A percentile compares a stretch with the other conserved stretches of the same genome.
These are phyloP conservation scores for Andinoacara biseriatus DNA, from an alignment of 2,113 vertebrate species.

Conservation along the genomic window DNA sequence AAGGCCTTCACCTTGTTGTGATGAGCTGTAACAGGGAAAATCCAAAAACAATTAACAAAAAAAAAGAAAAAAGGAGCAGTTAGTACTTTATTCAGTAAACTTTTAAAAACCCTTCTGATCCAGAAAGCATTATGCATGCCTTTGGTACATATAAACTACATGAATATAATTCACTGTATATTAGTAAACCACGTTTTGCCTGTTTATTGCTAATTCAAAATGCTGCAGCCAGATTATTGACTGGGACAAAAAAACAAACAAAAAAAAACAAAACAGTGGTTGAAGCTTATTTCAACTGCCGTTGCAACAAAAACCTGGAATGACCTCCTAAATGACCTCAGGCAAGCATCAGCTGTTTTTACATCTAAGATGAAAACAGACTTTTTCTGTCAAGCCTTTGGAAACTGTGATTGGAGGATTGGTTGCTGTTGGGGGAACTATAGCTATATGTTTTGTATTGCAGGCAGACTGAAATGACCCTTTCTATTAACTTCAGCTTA, in stretches of 20 bases:
- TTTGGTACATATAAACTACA: background rate
- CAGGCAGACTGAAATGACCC: accelerated
- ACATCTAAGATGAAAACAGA: background rate
- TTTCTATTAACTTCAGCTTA: background rate
- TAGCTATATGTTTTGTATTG: background rate
- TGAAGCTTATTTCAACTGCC: background rate
- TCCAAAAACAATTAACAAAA: no score
- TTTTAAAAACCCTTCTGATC: background rate
- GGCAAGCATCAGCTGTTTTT: background rate
- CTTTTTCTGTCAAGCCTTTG: no score
- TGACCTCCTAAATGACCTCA: background rate
- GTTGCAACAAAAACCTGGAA: background rate
- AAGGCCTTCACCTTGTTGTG: no score
- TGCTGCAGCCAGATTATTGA: background rate
- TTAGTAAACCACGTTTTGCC: background rate
- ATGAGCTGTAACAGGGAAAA: no score
- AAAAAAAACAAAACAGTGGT: background rate
- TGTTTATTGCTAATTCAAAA: background rate
- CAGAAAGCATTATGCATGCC: background rate
- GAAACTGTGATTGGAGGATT: no score
- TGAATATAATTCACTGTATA: background rate
- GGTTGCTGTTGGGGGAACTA: no score
- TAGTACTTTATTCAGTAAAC: no score
- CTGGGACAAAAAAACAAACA: no score
- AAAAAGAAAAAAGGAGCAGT: no score